Evolutionary conservation across 2,888 invertebrate species (phyloP).

Genomic region (Tetranychus piercei): DNA sequence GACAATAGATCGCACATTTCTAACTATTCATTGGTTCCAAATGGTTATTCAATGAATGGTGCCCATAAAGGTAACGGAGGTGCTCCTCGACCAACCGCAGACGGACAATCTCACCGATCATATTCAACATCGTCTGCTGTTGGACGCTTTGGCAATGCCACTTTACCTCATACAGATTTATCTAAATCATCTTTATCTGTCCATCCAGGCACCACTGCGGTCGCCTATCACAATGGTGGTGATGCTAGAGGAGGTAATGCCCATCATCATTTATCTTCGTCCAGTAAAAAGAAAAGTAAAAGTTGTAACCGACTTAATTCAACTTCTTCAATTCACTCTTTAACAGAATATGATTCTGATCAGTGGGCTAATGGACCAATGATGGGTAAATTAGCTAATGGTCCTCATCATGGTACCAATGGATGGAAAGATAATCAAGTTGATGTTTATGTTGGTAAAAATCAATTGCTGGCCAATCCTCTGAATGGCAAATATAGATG

Average conservation of each 20-base stretch:
- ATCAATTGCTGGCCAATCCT: slow-evolving; percentile 38
- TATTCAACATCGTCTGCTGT: slow-evolving; percentile 53
- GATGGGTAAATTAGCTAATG: neutral
- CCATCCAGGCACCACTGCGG: neutral
- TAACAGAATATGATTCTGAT: slow-evolving; percentile 58
- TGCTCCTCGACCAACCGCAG: slow-evolving; percentile 41
- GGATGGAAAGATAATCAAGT: slow-evolving; percentile 85
- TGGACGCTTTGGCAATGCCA: slow-evolving; percentile 19
- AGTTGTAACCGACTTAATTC: slow-evolving; percentile 22
- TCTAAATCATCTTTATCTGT: slow-evolving; percentile 12
- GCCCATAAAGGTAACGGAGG: slow-evolving; percentile 24
- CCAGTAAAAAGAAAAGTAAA: slow-evolving; percentile 20
- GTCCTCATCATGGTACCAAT: slow-evolving; percentile 13
- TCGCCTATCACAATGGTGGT: slow-evolving; percentile 35
- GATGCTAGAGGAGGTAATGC: slow-evolving; percentile 35
- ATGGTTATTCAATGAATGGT: slow-evolving; percentile 29
- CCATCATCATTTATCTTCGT: slow-evolving; percentile 8
- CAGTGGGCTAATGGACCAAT: slow-evolving; percentile 34
- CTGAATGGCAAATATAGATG: neutral
- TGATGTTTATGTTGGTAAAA: slow-evolving; percentile 83
- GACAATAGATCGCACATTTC: slow-evolving; percentile 51
- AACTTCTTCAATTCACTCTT: slow-evolving; percentile 24
- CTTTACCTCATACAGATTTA: slow-evolving; percentile 12
- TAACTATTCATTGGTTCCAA: slow-evolving; percentile 41
- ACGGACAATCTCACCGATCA: slow-evolving; percentile 73